A percentile compares a stretch with the other conserved stretches of the same genome.
phyloP scores from a whole-genome alignment of 2,888 invertebrate species.

The Apamea epomidion region DNA sequence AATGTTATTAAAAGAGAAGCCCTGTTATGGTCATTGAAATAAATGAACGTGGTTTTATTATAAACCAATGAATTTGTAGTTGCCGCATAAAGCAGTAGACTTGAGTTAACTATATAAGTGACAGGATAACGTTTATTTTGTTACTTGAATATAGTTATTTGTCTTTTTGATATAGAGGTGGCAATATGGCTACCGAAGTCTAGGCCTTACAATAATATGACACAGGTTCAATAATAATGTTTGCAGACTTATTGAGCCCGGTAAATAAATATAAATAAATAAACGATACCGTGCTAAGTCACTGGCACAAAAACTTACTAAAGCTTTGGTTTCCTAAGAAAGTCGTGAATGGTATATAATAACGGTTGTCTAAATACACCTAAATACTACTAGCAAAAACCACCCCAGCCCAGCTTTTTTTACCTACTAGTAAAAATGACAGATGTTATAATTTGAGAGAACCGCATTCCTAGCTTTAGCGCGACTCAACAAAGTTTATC shows the following conservation, averaged over 20 bases:
- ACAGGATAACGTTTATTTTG: slow-evolving; percentile 17
- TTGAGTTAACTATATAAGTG: slow-evolving; percentile 23
- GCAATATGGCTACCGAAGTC: background rate
- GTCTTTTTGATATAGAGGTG: slow-evolving; percentile 8
- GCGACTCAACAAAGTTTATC: too few species aligned
- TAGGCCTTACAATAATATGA: background rate
- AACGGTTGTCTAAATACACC: background rate
- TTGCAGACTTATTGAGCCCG: background rate
- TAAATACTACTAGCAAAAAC: too few species aligned
- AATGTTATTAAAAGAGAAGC: slow-evolving; percentile 39
- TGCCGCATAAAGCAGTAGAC: slow-evolving; percentile 12
- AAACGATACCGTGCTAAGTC: too few species aligned
- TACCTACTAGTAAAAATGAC: background rate
- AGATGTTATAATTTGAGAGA: background rate
- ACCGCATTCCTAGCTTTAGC: background rate
- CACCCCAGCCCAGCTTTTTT: too few species aligned
- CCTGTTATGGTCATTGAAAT: slow-evolving; percentile 35
- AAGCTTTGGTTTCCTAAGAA: background rate
- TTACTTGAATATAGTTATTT: slow-evolving; percentile 34
- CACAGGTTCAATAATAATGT: background rate
- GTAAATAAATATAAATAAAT: too few species aligned
- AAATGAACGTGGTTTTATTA: slow-evolving; percentile 30
- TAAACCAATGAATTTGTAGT: slow-evolving; percentile 28
- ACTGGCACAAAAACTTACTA: too few species aligned
- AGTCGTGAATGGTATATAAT: background rate